Base-by-base conservation (phyloP, 2,113 vertebrate species). In the Spermophilus dauricus region DNA sequence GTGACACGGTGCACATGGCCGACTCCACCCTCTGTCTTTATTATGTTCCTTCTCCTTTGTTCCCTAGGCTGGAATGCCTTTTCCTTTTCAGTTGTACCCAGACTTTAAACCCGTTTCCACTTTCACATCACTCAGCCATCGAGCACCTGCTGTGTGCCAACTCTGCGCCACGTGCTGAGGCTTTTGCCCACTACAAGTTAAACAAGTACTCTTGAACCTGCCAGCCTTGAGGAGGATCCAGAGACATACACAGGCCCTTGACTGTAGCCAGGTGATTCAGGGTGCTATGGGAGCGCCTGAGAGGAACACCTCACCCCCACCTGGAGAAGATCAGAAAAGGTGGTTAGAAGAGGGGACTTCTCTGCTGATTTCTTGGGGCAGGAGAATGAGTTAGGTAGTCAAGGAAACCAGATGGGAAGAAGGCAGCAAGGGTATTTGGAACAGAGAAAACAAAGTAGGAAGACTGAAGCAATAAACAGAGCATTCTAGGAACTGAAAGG, bases 401-500 rank as follows among this genome's bases (percentile, higher is more conserved):
- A 48, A 89, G 89, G 26, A 22, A 72, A 61, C 9, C 37, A 67
- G 39, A 32, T 61, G 12, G 73, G 58, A 37, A 91, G 73, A 5
- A 58, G 48, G 61, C 24, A 48, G n/a, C 18, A 53, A 73, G 56
- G 42, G 24, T 51, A 34, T 48, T 37, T 73, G 53, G 69, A 75
- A 24, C 4, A 28, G 96, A 86, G 37, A 37, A 89, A 91, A 76
- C 42, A 30, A 93, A 76, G 65, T 8, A 69, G 89, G 42, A 85
- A 92, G 80, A 48, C 89, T 14, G 17, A 91, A 53, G 8, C 26
- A 77, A 85, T 56, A 12, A 13, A 76, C 5, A 0, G 10, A 12
- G 91, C 80, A 75, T 76, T 94, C 89, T 83, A 96, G 95, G 95
- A 98, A 91, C 93, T 84, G 89, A 93, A 94, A 61, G 4, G 51